Base-by-base conservation (phyloP, 1,140 invertebrate genomes). In the Microvelia longipes region DNA sequence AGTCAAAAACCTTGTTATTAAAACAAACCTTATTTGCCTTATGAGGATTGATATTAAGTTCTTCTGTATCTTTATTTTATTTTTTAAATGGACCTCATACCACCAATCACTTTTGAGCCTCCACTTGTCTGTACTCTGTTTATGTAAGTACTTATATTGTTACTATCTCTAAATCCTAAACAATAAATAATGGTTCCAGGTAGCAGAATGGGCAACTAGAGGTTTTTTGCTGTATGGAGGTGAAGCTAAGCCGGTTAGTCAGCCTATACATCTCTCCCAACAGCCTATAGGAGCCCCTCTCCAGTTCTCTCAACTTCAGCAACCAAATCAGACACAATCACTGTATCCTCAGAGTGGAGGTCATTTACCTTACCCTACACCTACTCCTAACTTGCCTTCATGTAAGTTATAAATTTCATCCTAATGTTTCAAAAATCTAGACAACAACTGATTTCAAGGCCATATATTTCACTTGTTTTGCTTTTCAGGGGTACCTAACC, bases 181-280 rank as follows among this genome's bases (percentile, higher is more conserved):
- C n/a, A n/a, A n/a, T n/a, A n/a, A 19, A 60, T 60, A 11, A 19
- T 11, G 11, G 35, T 72, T 75, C 50, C 73, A 86, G 82, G 77
- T 88, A 0, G 85, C 87, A 61, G 90, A 96, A 75, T 92, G 91
- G 88, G 94, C 95, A 1, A 90, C 90, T 1, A 85, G 92, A 76
- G 94, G 94, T 0, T 96, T 97, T 78, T 94, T 97, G 76, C 79
- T 94, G 69, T 96, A 94, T 79, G 94, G 95, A 30, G 90, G 90
- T 14, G 92, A 95, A 75, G 84, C 83, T 2, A 77, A 78, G 29
- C 69, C 70, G 28, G 66, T 70, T 1, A 50, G 67, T 0, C 70
- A 72, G 64, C 69, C 71, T 61, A 30, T 68, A n/a, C 71, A 62
- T 50, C 73, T 69, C 66, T 63, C 50, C 27, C 5, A 62, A 19